A percentile compares a stretch with the other conserved stretches of the same genome.
These are phyloP conservation scores for Stictonetta naevosa DNA, from an alignment of 2,113 vertebrate genomes.

Conservation along the genomic window DNA sequence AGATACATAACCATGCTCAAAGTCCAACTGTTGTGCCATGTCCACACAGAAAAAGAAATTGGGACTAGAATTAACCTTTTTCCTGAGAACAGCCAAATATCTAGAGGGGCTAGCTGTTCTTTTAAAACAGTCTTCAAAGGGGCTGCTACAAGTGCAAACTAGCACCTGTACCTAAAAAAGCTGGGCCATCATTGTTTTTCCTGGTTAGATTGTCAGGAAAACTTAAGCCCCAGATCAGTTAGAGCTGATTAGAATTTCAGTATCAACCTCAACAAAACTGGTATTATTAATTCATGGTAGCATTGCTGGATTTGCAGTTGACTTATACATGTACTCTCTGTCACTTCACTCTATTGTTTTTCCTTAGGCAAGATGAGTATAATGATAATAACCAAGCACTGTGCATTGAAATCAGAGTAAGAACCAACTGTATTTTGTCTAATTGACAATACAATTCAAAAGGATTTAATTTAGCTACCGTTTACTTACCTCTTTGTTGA, in stretches of 20 bases:
- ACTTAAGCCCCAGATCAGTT: background rate
- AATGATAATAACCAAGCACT: background rate
- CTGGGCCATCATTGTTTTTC: background rate
- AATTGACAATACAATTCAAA: background rate
- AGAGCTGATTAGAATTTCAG: background rate
- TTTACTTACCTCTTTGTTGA: background rate
- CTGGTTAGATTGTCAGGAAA: background rate
- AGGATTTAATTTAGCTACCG: background rate
- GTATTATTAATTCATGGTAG: background rate
- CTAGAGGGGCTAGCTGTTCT: background rate
- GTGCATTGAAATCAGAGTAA: background rate
- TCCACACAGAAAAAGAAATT: background rate
- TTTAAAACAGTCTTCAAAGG: background rate
- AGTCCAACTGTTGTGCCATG: background rate
- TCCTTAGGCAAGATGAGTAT: background rate
- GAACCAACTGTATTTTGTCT: background rate
- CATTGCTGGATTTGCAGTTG: background rate
- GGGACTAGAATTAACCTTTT: background rate
- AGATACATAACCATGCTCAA: background rate
- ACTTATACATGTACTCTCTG: background rate
- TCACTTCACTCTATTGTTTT: background rate
- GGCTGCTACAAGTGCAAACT: constrained; percentile 4
- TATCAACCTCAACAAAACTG: background rate
- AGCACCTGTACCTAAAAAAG: background rate
- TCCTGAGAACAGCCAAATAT: background rate